A percentile compares a stretch with the other conserved stretches of the same genome.
Conservation (phyloP, 1,140 invertebrate species). For the Thrips palmi region DNA sequence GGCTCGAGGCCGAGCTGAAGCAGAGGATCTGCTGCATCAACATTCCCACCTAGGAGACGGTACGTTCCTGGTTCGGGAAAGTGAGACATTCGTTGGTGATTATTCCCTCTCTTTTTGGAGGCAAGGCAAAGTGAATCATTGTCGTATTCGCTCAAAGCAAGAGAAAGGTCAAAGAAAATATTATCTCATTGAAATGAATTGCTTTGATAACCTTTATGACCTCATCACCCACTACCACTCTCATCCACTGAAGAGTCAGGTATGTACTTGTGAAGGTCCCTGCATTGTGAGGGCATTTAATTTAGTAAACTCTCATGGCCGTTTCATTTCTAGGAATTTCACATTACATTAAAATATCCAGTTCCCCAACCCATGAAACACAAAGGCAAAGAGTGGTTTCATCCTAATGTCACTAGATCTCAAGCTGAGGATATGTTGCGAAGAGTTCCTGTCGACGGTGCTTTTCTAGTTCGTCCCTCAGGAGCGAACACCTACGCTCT, state of each 20-base stretch:
- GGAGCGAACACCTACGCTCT: constrained; percentile 78
- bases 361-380: constrained; percentile 91
- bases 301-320: constrained; percentile 9
- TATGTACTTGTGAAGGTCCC: constrained; percentile 19
- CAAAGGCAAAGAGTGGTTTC: constrained; percentile 88
- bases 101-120: constrained; percentile 91
- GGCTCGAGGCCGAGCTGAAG: constrained; percentile 52
- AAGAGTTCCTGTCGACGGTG: constrained; percentile 66
- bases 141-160: constrained; percentile 76
- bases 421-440: constrained; percentile 76
- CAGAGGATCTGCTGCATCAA: constrained; percentile 50
- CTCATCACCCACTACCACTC: constrained; percentile 81
- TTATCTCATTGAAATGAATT: constrained; percentile 73
- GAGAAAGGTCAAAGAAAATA: constrained; percentile 78
- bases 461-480: constrained; percentile 77
- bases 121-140: constrained; percentile 77
- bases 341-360: constrained; percentile 71
- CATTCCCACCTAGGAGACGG: constrained; percentile 83
- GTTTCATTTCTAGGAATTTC: constrained; percentile 46
- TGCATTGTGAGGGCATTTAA: constrained; percentile 7
- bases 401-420: constrained; percentile 53
- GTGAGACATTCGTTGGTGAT: constrained; percentile 91
- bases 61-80: constrained; percentile 85
- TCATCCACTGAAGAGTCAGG: constrained; percentile 67
- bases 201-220: constrained; percentile 84